phyloP scores from a whole-genome alignment of 2,888 invertebrate genomes.

The Acanthoscelides obtectus region DNA sequence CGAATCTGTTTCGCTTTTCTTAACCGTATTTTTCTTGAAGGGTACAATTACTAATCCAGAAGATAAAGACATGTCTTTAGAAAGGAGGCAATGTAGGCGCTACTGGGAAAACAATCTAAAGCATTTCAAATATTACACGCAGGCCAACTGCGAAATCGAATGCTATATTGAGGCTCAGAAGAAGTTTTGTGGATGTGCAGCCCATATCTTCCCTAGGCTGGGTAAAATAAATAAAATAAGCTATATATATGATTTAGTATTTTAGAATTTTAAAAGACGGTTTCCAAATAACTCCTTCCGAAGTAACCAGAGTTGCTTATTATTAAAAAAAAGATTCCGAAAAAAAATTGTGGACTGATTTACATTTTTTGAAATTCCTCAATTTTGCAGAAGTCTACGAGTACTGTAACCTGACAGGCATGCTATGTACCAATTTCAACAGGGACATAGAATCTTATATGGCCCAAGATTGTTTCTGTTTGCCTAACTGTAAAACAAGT shows the following conservation, averaged over 20 bases:
- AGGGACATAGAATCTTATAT: not conserved
- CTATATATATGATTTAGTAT: too few relatives aligned
- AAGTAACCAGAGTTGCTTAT: too few relatives aligned
- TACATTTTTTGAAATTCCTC: too few relatives aligned
- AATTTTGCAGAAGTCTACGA: not conserved
- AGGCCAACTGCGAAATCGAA: slow-evolving; percentile 10
- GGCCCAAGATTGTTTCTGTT: slow-evolving; percentile 2
- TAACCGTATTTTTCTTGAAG: not conserved
- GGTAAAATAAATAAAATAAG: slow-evolving; percentile 5
- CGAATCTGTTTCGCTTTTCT: too few relatives aligned
- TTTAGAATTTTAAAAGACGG: too few relatives aligned
- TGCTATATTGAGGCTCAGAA: slow-evolving; percentile 9
- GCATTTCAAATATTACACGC: slow-evolving; percentile 7
- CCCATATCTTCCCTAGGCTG: slow-evolving; percentile 7
- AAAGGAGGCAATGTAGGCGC: slow-evolving; percentile 4
- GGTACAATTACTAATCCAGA: slow-evolving; percentile 3
- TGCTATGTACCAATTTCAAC: slow-evolving; percentile 1
- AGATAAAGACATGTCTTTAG: not conserved
- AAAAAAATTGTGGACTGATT: too few relatives aligned
- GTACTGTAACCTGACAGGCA: slow-evolving; percentile 5
- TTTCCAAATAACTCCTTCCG: too few relatives aligned
- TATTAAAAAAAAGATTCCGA: too few relatives aligned
- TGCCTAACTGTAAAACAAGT: slow-evolving; percentile 6
- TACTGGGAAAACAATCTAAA: slow-evolving; percentile 8
- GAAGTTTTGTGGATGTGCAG: slow-evolving; percentile 7